Conservation (phyloP, 2,113 vertebrate genomes). For the Glareola pratincola region DNA sequence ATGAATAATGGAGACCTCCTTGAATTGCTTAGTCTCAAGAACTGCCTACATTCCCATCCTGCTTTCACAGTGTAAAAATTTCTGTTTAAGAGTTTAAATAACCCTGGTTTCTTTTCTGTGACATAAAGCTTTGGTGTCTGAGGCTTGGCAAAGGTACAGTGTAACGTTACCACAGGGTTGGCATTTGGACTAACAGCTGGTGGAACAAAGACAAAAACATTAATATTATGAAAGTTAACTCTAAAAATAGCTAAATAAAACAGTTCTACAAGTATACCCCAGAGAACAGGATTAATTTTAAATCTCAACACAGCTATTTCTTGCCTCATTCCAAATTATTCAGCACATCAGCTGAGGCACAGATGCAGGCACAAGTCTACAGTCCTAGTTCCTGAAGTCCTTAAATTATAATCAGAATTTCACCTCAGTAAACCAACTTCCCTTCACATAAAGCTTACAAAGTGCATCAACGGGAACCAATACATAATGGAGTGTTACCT, state of each 20-base stretch:
- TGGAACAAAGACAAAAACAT: background rate
- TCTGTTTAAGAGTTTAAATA: background rate
- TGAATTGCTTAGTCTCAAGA: background rate
- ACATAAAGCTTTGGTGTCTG: background rate
- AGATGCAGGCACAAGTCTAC: background rate
- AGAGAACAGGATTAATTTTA: slow-evolving; percentile 31
- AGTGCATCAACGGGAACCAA: background rate
- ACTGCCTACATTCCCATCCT: background rate
- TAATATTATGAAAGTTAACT: background rate
- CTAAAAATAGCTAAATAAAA: slow-evolving; percentile 30
- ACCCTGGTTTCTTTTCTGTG: background rate
- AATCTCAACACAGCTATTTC: background rate
- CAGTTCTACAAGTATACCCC: background rate
- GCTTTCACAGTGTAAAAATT: background rate
- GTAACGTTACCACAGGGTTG: background rate
- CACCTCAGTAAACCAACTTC: background rate
- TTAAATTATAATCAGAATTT: background rate
- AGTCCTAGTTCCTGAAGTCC: background rate
- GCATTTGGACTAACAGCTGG: background rate
- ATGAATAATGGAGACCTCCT: background rate
- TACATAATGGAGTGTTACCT: background rate
- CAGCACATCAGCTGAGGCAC: background rate
- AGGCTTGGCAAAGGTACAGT: background rate
- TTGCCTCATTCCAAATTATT: background rate
- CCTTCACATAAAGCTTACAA: background rate